A percentile compares a stretch with the other conserved stretches of the same genome.
Evolutionary conservation across 2,888 invertebrate genomes (phyloP).

Genomic region (Gasteruption jaculator): DNA sequence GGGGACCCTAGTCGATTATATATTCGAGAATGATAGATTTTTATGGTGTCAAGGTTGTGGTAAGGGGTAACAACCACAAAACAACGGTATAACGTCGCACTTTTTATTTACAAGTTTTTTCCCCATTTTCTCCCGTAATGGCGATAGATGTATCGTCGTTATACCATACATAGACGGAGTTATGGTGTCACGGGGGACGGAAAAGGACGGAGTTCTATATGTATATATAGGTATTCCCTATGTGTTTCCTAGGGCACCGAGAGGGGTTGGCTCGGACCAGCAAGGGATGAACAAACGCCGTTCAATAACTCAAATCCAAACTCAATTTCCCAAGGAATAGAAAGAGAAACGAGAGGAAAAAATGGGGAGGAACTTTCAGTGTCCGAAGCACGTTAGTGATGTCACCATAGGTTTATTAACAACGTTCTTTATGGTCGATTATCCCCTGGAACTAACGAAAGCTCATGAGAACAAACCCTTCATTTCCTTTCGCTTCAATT

Average conservation of each 20-base stretch:
- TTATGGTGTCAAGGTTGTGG: no score
- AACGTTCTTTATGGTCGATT: constrained; percentile 30
- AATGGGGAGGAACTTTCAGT: constrained; percentile 40
- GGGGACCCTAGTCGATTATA: no score
- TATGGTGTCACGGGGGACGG: constrained; percentile 22
- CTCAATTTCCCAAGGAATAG: constrained; percentile 50
- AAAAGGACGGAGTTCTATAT: no score
- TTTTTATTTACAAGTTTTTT: constrained; percentile 42
- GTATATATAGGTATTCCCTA: constrained; percentile 5
- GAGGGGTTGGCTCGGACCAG: constrained; percentile 23
- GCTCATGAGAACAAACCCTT: no score
- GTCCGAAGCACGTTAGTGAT: constrained; percentile 16
- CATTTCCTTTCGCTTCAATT: no score
- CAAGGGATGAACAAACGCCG: constrained; percentile 30
- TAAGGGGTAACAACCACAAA: constrained; percentile 28
- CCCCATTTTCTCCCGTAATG: constrained; percentile 28
- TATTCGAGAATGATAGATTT: no score
- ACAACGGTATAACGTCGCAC: constrained; percentile 28
- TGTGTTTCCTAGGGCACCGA: constrained; percentile 8
- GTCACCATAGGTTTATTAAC: constrained; percentile 34
- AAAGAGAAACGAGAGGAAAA: no score
- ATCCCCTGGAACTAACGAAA: constrained; percentile 23
- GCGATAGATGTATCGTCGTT: constrained; percentile 33
- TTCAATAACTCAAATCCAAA: constrained; percentile 48
- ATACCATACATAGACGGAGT: constrained; percentile 11